phyloP scores from a whole-genome alignment of 2,888 invertebrate species.

The Drosophila mulleri region DNA sequence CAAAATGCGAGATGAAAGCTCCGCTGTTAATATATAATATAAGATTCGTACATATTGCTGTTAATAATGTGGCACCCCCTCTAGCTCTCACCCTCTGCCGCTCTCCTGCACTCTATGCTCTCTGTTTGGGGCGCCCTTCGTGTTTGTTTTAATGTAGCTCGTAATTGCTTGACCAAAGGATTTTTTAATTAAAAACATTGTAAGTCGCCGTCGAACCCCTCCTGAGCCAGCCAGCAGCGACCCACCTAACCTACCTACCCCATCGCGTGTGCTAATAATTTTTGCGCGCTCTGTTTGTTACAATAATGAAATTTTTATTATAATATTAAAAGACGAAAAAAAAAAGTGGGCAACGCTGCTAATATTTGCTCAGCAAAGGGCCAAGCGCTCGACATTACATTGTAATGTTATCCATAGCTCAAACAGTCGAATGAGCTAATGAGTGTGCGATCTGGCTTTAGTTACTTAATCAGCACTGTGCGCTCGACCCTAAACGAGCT shows the following conservation, averaged over 20 bases:
- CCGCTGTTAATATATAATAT: constrained; percentile 41
- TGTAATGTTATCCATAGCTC: constrained; percentile 61
- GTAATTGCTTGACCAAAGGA: constrained; percentile 81
- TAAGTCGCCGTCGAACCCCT: constrained; percentile 45
- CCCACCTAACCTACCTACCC: constrained; percentile 1
- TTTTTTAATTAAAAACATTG: constrained; percentile 80
- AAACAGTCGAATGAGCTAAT: constrained; percentile 56
- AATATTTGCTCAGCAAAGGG: constrained; percentile 69
- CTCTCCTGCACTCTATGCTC: not conserved
- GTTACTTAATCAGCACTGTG: constrained; percentile 64
- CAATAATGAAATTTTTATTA: constrained; percentile 79
- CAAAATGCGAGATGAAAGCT: constrained; percentile 69
- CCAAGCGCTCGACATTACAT: constrained; percentile 56
- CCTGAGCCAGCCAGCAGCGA: not conserved
- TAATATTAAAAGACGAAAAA: constrained; percentile 46
- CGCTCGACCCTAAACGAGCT: constrained; percentile 7
- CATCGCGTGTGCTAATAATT: constrained; percentile 56
- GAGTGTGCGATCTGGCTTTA: constrained; percentile 32
- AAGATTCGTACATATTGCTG: constrained; percentile 58
- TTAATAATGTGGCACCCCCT: constrained; percentile 62
- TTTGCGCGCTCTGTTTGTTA: constrained; percentile 56
- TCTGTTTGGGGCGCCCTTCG: constrained; percentile 26
- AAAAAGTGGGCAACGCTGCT: constrained; percentile 57
- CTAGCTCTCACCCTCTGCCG: not conserved
- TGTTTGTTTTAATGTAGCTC: constrained; percentile 77